Percentiles rank a stretch among this genome's conserved stretches.
Evolutionary conservation across 1,140 invertebrate genomes (phyloP).

Genomic region (Drosophila lacertosa): DNA sequence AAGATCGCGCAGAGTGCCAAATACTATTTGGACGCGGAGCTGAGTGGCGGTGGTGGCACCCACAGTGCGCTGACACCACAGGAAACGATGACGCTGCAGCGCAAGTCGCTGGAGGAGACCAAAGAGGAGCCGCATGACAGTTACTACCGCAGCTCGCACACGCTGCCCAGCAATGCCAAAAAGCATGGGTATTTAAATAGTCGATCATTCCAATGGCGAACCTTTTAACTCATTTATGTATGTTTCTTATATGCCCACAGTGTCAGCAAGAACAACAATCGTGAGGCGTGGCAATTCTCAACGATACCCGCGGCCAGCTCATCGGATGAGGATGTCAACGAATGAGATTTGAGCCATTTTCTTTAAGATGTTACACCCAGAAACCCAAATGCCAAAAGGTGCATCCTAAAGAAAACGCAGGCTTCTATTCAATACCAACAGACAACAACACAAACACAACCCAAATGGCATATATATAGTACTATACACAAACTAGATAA

Average conservation of each 20-base stretch:
- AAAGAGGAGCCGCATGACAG: conserved; percentile 85
- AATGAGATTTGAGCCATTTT: conserved; percentile 84
- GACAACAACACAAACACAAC: not conserved
- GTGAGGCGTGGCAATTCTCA: conserved; percentile 87
- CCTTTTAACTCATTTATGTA: not conserved
- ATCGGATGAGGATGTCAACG: conserved; percentile 84
- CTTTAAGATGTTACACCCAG: conserved; percentile 73
- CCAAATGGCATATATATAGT: conserved; percentile 9
- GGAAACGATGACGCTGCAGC: conserved; percentile 89
- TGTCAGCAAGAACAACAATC: conserved; percentile 85
- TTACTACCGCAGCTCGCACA: conserved; percentile 88
- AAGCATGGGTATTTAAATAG: conserved; percentile 85
- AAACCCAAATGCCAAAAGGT: conserved; percentile 30
- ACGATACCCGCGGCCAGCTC: conserved; percentile 86
- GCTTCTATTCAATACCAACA: conserved; percentile 34
- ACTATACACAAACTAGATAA: conserved; percentile 19
- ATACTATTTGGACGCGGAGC: conserved; percentile 87
- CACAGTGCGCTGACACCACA: conserved; percentile 85
- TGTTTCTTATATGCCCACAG: conserved; percentile 58
- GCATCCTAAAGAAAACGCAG: conserved; percentile 78
- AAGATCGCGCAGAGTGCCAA: conserved; percentile 89
- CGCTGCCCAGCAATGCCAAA: conserved; percentile 88
- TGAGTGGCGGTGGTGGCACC: conserved; percentile 77
- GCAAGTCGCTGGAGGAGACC: conserved; percentile 85
- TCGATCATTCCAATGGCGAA: not conserved